Evolutionary conservation across 1,140 invertebrate species (phyloP), one percentile per base, ranked within the genome.

Genomic region (Sarcophaga peregrina): DNA sequence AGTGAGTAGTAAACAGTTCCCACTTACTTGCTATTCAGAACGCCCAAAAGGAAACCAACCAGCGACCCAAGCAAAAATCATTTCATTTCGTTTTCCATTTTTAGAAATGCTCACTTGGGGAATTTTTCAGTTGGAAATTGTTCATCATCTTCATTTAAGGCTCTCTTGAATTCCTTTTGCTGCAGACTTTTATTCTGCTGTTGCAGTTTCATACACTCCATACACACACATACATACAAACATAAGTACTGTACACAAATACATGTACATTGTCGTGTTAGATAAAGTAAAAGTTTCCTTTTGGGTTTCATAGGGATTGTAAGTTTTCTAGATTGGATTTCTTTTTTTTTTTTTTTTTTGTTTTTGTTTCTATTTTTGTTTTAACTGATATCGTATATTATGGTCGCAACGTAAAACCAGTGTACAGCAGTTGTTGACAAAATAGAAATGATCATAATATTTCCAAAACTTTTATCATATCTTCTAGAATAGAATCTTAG

Each of bases 261-360:
- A 81, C 52, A 46, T 37, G 8, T 46, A 11, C 75, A 48, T 52
- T n/a, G 62, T 9, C 37, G 17, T 72, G 74, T 82, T 84, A 73
- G 73, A 74, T 46, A 82, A 83, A 45, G 20, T 72, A 58, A 80
- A 80, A 72, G 58, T 80, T 76, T 82, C 62, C 75, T 20, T 84
- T 82, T 78, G 52, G 25, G 75, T 46, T 68, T 62, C 48, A 52
- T 80, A 25, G 82, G 83, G 45, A 83, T 73, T 80, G 82, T 85
- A 81, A 85, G 85, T 84, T 81, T 86, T 86, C n/a, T 81, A 52
- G 74, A 80, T 82, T 85, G 84, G 87, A 74, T 37, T 37, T 37
- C 25, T 37, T 37, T 37, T 37, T 37, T 37, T 37, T 37, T 37
- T 4, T 37, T 37, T 37, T 37, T 37, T 37, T 37, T 37, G 1